phyloP scores from a whole-genome alignment of 1,140 invertebrate species.

The Mizuhopecten yessoensis region DNA sequence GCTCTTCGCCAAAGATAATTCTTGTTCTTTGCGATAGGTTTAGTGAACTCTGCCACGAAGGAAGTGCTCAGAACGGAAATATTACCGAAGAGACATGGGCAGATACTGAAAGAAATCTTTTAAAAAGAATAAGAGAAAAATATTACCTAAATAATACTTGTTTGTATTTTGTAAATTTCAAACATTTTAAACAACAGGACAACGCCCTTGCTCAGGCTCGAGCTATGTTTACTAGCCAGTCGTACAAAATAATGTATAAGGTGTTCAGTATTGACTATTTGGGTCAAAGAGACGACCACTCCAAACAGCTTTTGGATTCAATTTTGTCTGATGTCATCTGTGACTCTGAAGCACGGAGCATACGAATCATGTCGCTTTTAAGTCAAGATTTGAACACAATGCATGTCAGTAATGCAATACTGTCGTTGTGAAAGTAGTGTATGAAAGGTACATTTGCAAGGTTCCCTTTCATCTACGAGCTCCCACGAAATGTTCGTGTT shows the following conservation, averaged over 20 bases:
- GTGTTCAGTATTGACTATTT: not conserved
- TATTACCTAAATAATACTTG: not conserved
- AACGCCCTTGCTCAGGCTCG: not conserved
- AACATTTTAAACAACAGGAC: not conserved
- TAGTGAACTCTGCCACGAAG: not conserved
- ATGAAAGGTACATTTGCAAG: too few species aligned
- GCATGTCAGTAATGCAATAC: too few species aligned
- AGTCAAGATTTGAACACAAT: too few species aligned
- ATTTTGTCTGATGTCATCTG: not conserved
- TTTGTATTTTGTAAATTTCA: not conserved
- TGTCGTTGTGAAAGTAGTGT: too few species aligned
- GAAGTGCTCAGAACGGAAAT: not conserved
- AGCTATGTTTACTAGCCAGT: not conserved
- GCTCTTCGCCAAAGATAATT: not conserved
- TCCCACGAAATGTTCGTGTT: too few species aligned
- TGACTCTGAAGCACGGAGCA: not conserved
- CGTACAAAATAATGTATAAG: too few species aligned
- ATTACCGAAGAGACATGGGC: not conserved
- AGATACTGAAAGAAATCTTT: not conserved
- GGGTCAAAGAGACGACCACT: not conserved
- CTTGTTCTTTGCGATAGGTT: not conserved
- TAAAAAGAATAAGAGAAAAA: not conserved
- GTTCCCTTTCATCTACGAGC: too few species aligned
- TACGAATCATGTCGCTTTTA: not conserved
- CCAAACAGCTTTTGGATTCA: not conserved